These are phyloP conservation scores for Ips typographus DNA, from an alignment of 1,140 invertebrate genomes.

Conservation along the genomic window DNA sequence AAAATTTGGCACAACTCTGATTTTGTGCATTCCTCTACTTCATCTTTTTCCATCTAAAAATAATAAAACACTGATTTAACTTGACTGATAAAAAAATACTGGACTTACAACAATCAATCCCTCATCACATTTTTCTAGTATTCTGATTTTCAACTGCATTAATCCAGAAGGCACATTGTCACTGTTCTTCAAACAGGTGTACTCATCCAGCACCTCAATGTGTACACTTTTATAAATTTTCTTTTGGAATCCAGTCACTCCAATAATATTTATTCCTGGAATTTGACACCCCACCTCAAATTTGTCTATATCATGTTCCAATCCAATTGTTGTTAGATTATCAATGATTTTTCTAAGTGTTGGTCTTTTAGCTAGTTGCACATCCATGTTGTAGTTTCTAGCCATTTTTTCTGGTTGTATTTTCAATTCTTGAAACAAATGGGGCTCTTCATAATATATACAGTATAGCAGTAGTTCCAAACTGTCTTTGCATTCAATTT, in stretches of 20 bases:
- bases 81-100: background rate
- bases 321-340: constrained; percentile 37
- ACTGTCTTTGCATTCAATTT: constrained; percentile 37
- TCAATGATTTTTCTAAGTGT: constrained; percentile 38
- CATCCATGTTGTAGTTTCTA: constrained; percentile 28
- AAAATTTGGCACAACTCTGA: constrained; percentile 41
- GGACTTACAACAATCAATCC: constrained; percentile 45
- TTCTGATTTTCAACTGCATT: constrained; percentile 47
- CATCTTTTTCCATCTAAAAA: constrained; percentile 35
- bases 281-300: constrained; percentile 45
- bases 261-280: constrained; percentile 48
- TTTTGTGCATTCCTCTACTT: constrained; percentile 35
- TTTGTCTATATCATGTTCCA: constrained; percentile 25
- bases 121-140: constrained; percentile 43
- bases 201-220: constrained; percentile 50
- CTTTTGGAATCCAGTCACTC: constrained; percentile 47
- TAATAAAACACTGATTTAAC: constrained; percentile 19
- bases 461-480: constrained; percentile 46
- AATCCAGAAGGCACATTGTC: constrained; percentile 42
- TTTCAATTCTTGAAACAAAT: constrained; percentile 41
- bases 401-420: constrained; percentile 24
- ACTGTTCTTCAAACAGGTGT: constrained; percentile 44
- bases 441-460: constrained; percentile 46
- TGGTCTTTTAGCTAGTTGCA: constrained; percentile 43
- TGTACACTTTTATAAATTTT: constrained; percentile 45